Evolutionary conservation across 2,797 vertebrate genomes (phyloP), one percentile per base, ranked within the genome.

Genomic region (Molossus alvarezi): DNA sequence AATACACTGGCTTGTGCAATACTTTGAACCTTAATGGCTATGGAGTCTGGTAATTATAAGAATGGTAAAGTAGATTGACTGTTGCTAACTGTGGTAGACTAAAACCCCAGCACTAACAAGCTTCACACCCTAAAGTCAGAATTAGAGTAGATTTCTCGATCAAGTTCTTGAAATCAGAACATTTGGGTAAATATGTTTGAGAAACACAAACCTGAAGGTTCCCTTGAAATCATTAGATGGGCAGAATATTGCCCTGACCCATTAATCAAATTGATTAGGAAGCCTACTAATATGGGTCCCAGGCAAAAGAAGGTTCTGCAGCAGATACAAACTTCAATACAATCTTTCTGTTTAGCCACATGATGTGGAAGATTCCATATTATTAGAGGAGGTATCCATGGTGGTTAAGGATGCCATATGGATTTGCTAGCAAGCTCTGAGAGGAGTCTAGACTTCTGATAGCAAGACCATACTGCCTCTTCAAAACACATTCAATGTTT

Each of bases 81-180:
- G 21, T 60, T 88, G 62, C 21, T 83, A 79, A 77, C 37, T 51
- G 11, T 14, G 53, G 20, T 53, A 67, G 21, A 29, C 45, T 41
- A 23, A 85, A 94, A 51, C 14, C 8, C 9, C 55, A 90, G 3
- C 6, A 17, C n/a, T 71, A 82, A 29, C 2, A 53, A 62, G 7
- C 60, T 91, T 57, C 11, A 21, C 23, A 60, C 20, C 11, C 6
- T 69, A 58, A 91, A 84, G 72, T 64, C 53, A 53, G n/a, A 69
- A 5, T 51, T 88, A 60, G 55, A 72, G 20, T 33, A 29, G 7
- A 67, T 58, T 41, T 72, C 21, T 37, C 67, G 5, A 67, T 6
- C 62, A 21, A 89, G 14, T 86, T 73, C 75, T 65, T 82, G 55
- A 92, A 75, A 84, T 95, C 13, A 81, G 15, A 90, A 79, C 5